Percentiles rank a stretch among this genome's conserved stretches.
These are phyloP conservation scores for Silurus aristotelis DNA, from an alignment of 2,797 vertebrate genomes.

Conservation along the genomic window DNA sequence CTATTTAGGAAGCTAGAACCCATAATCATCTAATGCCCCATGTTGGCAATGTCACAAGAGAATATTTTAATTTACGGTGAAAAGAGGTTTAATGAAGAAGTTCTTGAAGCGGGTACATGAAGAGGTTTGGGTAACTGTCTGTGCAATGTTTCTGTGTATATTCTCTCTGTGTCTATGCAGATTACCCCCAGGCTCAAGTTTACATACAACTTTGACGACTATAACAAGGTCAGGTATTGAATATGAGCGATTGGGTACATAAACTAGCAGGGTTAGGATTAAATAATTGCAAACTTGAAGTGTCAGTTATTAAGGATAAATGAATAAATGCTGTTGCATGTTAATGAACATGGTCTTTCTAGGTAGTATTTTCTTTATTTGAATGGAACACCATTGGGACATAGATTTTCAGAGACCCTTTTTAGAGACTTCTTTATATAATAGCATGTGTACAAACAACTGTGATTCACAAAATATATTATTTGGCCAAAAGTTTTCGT, in stretches of 20 bases:
- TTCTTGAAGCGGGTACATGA: too few species aligned
- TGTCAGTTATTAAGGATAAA: neutral
- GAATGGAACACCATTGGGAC: neutral
- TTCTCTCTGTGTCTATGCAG: neutral
- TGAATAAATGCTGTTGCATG: neutral
- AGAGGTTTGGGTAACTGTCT: neutral
- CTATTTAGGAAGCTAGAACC: neutral
- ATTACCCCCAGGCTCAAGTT: neutral
- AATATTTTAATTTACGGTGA: neutral
- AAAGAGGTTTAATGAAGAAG: neutral
- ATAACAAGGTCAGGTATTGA: neutral
- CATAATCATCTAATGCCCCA: neutral
- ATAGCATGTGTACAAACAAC: neutral
- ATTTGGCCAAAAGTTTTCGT: neutral
- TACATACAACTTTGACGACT: neutral
- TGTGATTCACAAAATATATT: neutral
- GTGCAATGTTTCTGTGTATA: neutral
- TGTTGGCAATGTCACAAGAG: neutral
- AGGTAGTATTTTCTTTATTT: neutral
- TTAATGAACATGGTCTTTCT: neutral
- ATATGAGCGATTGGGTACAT: neutral
- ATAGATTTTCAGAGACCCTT: neutral
- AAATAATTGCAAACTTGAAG: neutral
- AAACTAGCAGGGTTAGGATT: neutral
- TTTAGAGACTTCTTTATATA: neutral